Base-by-base conservation (phyloP, 1,140 invertebrate genomes). In the Polypedilum pembai region DNA sequence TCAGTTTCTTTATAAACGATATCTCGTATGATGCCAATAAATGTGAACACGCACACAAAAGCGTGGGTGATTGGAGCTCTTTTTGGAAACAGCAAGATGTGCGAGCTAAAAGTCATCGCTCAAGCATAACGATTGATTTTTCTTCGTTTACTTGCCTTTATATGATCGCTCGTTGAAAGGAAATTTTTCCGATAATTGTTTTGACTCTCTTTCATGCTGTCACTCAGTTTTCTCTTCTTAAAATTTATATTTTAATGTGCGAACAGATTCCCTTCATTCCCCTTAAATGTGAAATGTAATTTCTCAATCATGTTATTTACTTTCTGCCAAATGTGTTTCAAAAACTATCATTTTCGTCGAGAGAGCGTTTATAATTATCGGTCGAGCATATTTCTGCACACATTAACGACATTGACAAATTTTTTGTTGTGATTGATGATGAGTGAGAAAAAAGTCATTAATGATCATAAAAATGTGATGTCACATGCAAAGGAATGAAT, bases 391-490 rank as follows among this genome's bases (percentile, higher is more conserved):
- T 5, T 1, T 33, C 24, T 56, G 45, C 45, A 56, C 45, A 12
- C 4, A 56, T 56, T 56, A 56, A 1, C 12, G 45, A 56, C 12
- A n/a, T 56, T 56, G 45, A 56, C 45, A 56, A 56, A 56, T 56
- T 56, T 56, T 56, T 56, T 56, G 10, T n/a, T 56, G 12, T 56
- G 45, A 56, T 56, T 56, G 45, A 56, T 56, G 45, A 56, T 56
- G n/a, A 56, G 45, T 15, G 45, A 56, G n/a, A 56, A 15, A 56
- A 56, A 15, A 56, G 12, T 56, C 45, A 56, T 56, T 56, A 56
- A 56, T 56, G 45, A 56, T 12, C 45, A n/a, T 15, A 56, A n/a
- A 56, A 12, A 56, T 33, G 5, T 5, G 24, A 33, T 33, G 24
- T 33, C 5, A 33, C 24, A 33, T 33, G n/a, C n/a, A n/a, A n/a